These are phyloP conservation scores for Tridacna gigas DNA, from an alignment of 2,888 invertebrate genomes.

Conservation along the genomic window DNA sequence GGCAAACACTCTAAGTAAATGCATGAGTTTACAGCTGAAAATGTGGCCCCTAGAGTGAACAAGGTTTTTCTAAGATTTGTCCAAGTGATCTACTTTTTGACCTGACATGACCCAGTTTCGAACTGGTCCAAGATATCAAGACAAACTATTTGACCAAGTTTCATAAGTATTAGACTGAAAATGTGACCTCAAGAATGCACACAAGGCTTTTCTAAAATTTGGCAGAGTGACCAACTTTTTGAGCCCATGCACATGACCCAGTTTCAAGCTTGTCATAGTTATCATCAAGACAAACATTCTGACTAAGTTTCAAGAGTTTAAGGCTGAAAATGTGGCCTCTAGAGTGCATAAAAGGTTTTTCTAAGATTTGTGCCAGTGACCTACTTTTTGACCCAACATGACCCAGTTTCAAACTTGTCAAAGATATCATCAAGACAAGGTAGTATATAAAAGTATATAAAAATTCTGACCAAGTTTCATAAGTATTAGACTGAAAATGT, in stretches of 20 bases:
- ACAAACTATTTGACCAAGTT: neutral
- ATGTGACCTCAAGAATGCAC: neutral
- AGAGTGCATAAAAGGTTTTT: too few relatives aligned
- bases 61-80: neutral
- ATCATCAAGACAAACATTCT: neutral
- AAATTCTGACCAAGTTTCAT: too few relatives aligned
- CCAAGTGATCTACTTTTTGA: neutral
- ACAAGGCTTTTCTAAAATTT: neutral
- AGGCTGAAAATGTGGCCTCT: neutral
- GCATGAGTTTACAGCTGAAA: too few relatives aligned
- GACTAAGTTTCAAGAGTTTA: neutral
- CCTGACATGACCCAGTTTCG: neutral
- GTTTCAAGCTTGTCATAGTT: neutral
- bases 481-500: too few relatives aligned
- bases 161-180: neutral
- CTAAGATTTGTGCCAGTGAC: too few relatives aligned
- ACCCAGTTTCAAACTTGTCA: too few relatives aligned
- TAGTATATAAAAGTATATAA: too few relatives aligned
- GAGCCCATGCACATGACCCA: neutral
- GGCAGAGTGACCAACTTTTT: neutral
- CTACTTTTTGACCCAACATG: too few relatives aligned
- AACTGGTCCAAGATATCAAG: neutral
- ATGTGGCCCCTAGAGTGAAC: neutral
- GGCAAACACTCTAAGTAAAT: neutral
- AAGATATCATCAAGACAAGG: too few relatives aligned